Evolutionary conservation across 2,113 vertebrate genomes (phyloP).

Genomic region (Nannobrachium achirus): DNA sequence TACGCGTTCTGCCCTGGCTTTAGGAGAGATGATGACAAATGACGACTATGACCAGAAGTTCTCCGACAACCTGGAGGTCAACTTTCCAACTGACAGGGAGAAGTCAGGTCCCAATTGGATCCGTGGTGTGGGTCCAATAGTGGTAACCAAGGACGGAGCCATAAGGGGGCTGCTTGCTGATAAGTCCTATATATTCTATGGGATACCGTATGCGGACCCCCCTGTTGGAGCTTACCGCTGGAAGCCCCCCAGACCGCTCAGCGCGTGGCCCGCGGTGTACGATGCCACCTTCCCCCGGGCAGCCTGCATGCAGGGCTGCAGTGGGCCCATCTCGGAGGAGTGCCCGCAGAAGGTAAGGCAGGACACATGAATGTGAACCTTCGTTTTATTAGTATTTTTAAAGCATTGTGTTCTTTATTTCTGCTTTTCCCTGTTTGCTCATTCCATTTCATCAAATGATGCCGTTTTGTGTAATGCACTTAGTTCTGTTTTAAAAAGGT

Average conservation of each 20-base stretch:
- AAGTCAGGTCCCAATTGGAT: slow-evolving; percentile 6
- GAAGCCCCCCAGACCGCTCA: slow-evolving; percentile 72
- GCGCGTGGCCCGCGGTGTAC: slow-evolving; percentile 68
- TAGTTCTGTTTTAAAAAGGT: too few relatives aligned
- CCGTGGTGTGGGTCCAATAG: slow-evolving; percentile 51
- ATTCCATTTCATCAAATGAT: too few relatives aligned
- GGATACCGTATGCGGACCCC: slow-evolving; percentile 77
- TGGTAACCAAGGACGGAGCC: slow-evolving; percentile 67
- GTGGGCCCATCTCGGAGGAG: slow-evolving; percentile 49
- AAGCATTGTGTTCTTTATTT: too few relatives aligned
- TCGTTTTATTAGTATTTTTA: too few relatives aligned
- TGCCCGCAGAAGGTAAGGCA: slow-evolving; percentile 71
- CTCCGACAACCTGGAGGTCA: slow-evolving; percentile 4
- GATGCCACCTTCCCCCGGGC: slow-evolving; percentile 74
- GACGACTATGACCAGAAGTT: slow-evolving; percentile 38
- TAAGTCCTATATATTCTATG: slow-evolving; percentile 77
- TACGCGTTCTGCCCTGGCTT: slow-evolving; percentile 11
- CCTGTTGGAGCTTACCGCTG: slow-evolving; percentile 76
- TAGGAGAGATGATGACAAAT: slow-evolving; percentile 38
- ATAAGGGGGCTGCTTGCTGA: slow-evolving; percentile 59
- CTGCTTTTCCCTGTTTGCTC: too few relatives aligned
- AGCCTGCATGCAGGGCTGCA: slow-evolving; percentile 76
- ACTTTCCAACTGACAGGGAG: slow-evolving; percentile 24
- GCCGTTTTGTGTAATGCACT: too few relatives aligned
- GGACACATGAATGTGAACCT: neutral